Evolutionary conservation across 1,140 invertebrate species (phyloP), one percentile per base, ranked within the genome.

Genomic region (Potamilus streckersoni): DNA sequence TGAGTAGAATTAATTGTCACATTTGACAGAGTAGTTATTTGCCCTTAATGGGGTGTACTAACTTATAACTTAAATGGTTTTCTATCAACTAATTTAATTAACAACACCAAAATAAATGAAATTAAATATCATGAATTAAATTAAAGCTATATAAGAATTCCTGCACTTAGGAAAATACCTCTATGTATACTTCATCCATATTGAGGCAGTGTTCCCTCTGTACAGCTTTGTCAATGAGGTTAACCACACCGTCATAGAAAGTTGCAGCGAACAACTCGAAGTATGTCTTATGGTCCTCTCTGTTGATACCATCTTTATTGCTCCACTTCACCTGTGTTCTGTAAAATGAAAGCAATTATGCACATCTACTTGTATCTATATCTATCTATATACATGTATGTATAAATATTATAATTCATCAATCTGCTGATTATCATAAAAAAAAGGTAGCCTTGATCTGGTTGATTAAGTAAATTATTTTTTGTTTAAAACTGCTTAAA

Each of bases 231-330:
- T 88, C 85, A 27, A 88, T 88, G 75, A 88, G 91, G 84, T 96
- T 96, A 0, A 96, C 93, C 72, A 98, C 97, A 15, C 75, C 73
- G 19, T 38, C 73, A 67, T 82, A 83, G 74, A 87, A 86, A 20
- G 75, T 73, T 17, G 82, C 93, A 74, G 97, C 96, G 89, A 99
- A 99, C 85, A 97, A 94, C 86, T 96, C 94, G 15, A 99, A 91
- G 88, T 99, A 99, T 86, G 97, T 96, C 1, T 68, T 27, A 82
- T 98, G 97, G 0, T 96, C 96, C 85, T 97, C 95, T 19, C 93
- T 92, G 83, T 96, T 96, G 15, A 98, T 91, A 65, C 97, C 97
- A 86, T 97, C 96, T 69, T 96, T 92, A 0, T 96, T 96, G 65
- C 96, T 97, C 97, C 97, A 98, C 88, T 98, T 96, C 0, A 98